Percentiles rank a stretch among this genome's conserved stretches.
Conservation (phyloP, 2,113 vertebrate genomes). For the Phyllopteryx taeniolatus region DNA sequence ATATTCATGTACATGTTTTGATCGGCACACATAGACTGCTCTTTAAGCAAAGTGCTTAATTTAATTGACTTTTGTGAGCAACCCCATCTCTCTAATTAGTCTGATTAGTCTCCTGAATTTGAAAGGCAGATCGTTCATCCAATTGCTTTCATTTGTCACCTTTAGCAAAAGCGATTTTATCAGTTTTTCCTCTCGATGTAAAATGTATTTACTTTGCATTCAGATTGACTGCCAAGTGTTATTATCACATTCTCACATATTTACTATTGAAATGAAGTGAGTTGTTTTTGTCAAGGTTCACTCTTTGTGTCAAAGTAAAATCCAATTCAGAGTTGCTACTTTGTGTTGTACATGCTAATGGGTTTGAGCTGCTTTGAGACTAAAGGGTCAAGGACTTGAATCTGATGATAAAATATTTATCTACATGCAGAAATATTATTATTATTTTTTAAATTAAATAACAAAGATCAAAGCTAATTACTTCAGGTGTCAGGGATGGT, state of each 20-base stretch:
- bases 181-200: too few relatives aligned
- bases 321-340: constrained; percentile 16
- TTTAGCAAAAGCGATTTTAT: not conserved
- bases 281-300: constrained; percentile 20
- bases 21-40: not conserved
- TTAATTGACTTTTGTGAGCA: not conserved
- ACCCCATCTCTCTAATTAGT: not conserved
- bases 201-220: constrained; percentile 7
- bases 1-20: not conserved
- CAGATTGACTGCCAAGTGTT: not conserved
- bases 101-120: not conserved
- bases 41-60: not conserved
- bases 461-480: not conserved
- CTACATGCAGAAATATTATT: constrained; percentile 4
- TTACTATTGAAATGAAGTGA: not conserved
- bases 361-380: constrained; percentile 8
- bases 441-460: not conserved
- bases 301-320: constrained; percentile 10
- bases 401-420: constrained; percentile 10
- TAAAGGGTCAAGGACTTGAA: constrained; percentile 22
- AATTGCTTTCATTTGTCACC: not conserved
- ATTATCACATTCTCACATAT: not conserved
- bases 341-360: constrained; percentile 24
- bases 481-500: not conserved
- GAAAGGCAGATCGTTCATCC: not conserved